Evolutionary conservation across 2,888 invertebrate genomes (phyloP).

Genomic region (Tinea pellionella): DNA sequence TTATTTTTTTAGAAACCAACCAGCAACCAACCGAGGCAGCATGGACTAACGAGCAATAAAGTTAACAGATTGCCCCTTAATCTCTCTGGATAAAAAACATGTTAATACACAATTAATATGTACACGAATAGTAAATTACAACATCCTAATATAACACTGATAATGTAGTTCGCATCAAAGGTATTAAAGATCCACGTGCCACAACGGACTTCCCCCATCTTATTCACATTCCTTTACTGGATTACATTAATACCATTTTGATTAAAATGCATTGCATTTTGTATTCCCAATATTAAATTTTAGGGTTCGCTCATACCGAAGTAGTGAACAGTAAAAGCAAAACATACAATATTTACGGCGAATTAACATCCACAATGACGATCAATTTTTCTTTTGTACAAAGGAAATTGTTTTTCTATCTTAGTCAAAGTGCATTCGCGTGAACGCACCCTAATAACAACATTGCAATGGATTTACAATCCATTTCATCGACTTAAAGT

Average conservation of each 20-base stretch:
- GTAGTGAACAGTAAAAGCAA: background rate
- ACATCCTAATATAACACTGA: background rate
- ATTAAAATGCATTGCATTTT: slow-evolving; percentile 55
- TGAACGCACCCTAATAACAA: slow-evolving; percentile 7
- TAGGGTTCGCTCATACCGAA: slow-evolving; percentile 33
- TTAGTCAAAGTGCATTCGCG: background rate
- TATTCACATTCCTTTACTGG: slow-evolving; percentile 43
- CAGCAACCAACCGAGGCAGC: too few species aligned
- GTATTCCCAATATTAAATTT: slow-evolving; percentile 61
- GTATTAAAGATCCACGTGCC: slow-evolving; percentile 2
- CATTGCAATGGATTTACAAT: slow-evolving; percentile 8
- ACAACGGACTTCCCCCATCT: slow-evolving; percentile 1
- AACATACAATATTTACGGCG: background rate
- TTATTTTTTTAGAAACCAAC: too few species aligned
- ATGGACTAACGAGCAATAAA: too few species aligned
- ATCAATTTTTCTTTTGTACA: slow-evolving; percentile 4
- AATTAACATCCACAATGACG: background rate
- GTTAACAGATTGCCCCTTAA: too few species aligned
- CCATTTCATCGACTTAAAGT: slow-evolving; percentile 10
- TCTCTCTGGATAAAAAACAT: too few species aligned
- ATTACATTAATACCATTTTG: slow-evolving; percentile 65
- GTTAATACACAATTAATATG: too few species aligned
- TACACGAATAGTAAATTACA: too few species aligned
- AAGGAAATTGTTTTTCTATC: slow-evolving; percentile 13
- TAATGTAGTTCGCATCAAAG: background rate